Conservation (phyloP, 2,113 vertebrate species). For the Morone chrysops region DNA sequence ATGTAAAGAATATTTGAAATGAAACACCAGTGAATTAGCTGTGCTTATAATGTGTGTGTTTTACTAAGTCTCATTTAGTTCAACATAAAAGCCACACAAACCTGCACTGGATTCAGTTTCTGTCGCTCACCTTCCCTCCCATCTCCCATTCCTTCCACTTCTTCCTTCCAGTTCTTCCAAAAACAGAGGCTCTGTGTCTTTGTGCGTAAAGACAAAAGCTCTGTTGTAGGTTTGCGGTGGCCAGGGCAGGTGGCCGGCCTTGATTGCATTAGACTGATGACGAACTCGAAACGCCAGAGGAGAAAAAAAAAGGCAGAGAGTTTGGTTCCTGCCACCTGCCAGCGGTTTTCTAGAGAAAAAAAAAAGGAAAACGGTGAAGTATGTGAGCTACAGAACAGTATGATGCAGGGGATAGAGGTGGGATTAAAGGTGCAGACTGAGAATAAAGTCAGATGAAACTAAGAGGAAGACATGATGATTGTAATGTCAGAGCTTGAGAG, state of each 20-base stretch:
- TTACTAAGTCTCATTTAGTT: slow-evolving; percentile 12
- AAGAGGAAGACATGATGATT: slow-evolving; percentile 20
- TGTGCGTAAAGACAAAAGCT: slow-evolving; percentile 58
- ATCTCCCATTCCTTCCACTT: slow-evolving; percentile 26
- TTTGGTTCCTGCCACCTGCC: slow-evolving; percentile 43
- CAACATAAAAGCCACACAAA: slow-evolving; percentile 5
- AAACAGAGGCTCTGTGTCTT: slow-evolving; percentile 55
- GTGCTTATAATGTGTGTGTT: slow-evolving; percentile 1
- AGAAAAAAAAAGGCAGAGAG: neutral
- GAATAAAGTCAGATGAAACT: slow-evolving; percentile 26
- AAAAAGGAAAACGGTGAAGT: neutral
- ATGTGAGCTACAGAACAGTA: slow-evolving; percentile 3
- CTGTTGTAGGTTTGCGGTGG: slow-evolving; percentile 49
- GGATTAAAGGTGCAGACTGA: slow-evolving; percentile 30
- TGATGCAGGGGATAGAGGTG: slow-evolving; percentile 13
- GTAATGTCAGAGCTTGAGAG: neutral
- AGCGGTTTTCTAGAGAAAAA: slow-evolving; percentile 25
- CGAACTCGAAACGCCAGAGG: slow-evolving; percentile 19
- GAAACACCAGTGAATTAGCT: slow-evolving; percentile 19
- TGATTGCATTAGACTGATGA: slow-evolving; percentile 69
- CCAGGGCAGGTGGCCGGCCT: slow-evolving; percentile 50
- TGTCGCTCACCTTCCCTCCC: neutral
- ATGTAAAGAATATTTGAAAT: slow-evolving; percentile 27
- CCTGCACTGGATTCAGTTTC: slow-evolving; percentile 4
- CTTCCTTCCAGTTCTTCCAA: neutral